Base-by-base conservation (phyloP, 2,888 invertebrate genomes). In the Ormyrus nitidulus region DNA sequence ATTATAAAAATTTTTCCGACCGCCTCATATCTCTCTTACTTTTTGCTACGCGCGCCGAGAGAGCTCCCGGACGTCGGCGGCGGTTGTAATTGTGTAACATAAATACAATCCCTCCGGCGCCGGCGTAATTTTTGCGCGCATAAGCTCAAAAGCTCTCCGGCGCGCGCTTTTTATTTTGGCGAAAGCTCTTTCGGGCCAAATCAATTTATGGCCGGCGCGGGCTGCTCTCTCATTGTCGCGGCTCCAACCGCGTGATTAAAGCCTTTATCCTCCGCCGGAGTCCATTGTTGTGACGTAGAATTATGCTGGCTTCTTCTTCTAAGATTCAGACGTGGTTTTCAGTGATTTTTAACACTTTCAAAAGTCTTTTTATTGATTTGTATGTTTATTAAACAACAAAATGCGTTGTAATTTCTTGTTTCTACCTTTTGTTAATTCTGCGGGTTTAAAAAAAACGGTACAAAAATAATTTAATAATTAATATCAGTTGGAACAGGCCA, bases 231-330 rank as follows among this genome's bases (percentile, higher is more conserved):
- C 90, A 90, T 89, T 89, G 90, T 89, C 87, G 88, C 79, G 81
- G 81, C 79, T 83, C 13, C 13, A 13, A 84, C 84, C 86, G 85
- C 85, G 86, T 85, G 86, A 87, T 86, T 89, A 89, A 89, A 87
- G 87, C 89, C 87, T 88, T 89, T 88, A 88, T 88, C 85, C 56
- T 79, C 84, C 83, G 80, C 75, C 83, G 61, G 84, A 2, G 34
- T 34, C 89, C 86, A 89, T 89, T 89, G 88, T 89, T 89, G 88
- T 89, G 89, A 89, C 88, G 87, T 86, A 86, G 86, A 89, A 88
- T 89, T 88, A 87, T 87, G 85, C 85, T 85, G 82, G 83, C 44
- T 19, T 5, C 56, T 34, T 61, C 66, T 71, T 71, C 75, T 59
- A 34, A 66, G 54, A 53, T 54, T 34, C 34, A 34, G 34, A 34